Percentiles rank a stretch among this genome's conserved stretches.
phyloP scores from a whole-genome alignment of 2,797 vertebrate species.

The Urocyon cinereoargenteus region DNA sequence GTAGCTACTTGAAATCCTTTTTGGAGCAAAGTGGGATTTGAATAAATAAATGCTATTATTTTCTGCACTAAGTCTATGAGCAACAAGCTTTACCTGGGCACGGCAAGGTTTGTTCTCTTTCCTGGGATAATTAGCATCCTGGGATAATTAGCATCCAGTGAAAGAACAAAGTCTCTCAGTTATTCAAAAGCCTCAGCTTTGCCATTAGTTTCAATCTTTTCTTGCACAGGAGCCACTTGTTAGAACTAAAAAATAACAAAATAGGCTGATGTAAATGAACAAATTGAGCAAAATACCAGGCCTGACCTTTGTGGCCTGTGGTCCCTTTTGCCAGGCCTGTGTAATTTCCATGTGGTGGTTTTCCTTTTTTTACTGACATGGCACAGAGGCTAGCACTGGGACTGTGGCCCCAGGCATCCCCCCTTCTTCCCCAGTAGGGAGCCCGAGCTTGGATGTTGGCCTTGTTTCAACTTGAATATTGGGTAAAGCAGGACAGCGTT shows the following conservation, averaged over 20 bases:
- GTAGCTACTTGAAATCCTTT: constrained; percentile 67
- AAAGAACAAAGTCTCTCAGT: not conserved
- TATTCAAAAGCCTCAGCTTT: constrained; percentile 20
- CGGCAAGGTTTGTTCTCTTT: constrained; percentile 32
- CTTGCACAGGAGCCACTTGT: constrained; percentile 46
- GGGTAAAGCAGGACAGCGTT: not conserved
- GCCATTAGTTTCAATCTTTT: constrained; percentile 71
- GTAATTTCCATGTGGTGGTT: not conserved
- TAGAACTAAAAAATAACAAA: constrained; percentile 40
- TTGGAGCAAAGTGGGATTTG: constrained; percentile 65
- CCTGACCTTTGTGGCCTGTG: not conserved
- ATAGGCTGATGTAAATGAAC: constrained; percentile 17
- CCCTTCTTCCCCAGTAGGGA: not conserved
- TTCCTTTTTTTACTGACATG: not conserved
- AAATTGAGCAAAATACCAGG: constrained; percentile 42
- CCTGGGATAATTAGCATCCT: constrained; percentile 45
- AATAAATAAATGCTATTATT: constrained; percentile 68
- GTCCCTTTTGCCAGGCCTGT: not conserved
- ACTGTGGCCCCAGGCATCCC: not conserved
- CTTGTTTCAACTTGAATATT: not conserved
- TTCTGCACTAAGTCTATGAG: constrained; percentile 49
- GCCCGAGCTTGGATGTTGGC: not conserved
- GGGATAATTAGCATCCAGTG: constrained; percentile 16
- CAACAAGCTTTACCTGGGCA: constrained; percentile 38
- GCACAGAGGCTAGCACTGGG: not conserved